phyloP scores from a whole-genome alignment of 2,797 vertebrate genomes.

The Trachurus trachurus region DNA sequence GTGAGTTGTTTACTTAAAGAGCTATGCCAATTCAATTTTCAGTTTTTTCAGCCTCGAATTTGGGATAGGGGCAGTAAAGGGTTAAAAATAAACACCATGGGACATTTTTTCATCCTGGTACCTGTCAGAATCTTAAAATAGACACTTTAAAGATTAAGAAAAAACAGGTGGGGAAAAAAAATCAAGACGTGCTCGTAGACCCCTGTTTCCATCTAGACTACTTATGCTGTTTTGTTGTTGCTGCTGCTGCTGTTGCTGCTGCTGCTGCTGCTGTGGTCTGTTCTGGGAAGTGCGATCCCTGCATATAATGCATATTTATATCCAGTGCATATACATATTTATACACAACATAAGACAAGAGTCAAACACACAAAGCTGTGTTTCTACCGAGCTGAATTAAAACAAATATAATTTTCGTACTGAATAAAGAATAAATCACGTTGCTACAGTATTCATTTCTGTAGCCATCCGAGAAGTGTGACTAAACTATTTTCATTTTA shows the following conservation, averaged over 20 bases:
- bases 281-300: conserved; percentile 9
- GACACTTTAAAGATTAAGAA: too few species aligned
- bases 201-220: too few species aligned
- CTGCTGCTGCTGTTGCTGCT: conserved; percentile 5
- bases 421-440: conserved; percentile 33
- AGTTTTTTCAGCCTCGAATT: too few species aligned
- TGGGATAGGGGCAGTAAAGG: too few species aligned
- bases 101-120: too few species aligned
- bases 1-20: too few species aligned
- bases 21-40: too few species aligned
- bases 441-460: conserved; percentile 23
- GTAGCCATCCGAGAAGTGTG: conserved; percentile 23
- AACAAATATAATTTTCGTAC: conserved; percentile 24
- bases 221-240: conserved; percentile 13
- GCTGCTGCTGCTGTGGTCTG: conserved; percentile 10
- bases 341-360: conserved; percentile 8
- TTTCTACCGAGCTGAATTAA: conserved; percentile 20
- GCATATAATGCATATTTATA: neutral
- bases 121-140: too few species aligned
- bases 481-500: conserved; percentile 18
- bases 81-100: too few species aligned
- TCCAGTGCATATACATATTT: neutral
- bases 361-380: conserved; percentile 15
- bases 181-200: too few species aligned
- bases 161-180: too few species aligned